phyloP scores from a whole-genome alignment of 2,797 vertebrate genomes.

The Malacoraja senta region DNA sequence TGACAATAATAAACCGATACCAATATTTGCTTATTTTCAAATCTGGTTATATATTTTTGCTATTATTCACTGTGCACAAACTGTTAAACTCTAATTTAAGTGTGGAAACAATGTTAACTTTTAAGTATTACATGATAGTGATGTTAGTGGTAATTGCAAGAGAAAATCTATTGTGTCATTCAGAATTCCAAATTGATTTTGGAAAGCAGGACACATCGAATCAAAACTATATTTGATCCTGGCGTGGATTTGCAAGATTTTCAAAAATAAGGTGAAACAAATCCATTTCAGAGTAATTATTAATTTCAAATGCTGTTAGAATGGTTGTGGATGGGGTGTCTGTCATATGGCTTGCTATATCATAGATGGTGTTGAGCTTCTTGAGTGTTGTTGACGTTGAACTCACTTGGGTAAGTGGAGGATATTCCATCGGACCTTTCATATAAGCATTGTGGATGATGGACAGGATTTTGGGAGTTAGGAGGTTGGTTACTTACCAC shows the following conservation, averaged over 20 bases:
- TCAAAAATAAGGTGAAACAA: not conserved
- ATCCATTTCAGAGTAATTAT: not conserved
- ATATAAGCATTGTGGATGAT: too few relatives aligned
- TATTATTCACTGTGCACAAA: not conserved
- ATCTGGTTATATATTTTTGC: not conserved
- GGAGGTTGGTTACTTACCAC: too few relatives aligned
- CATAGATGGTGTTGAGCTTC: too few relatives aligned
- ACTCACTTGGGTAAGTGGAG: too few relatives aligned
- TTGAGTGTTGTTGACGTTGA: too few relatives aligned
- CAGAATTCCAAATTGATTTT: not conserved
- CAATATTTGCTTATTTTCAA: not conserved
- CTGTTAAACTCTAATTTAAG: not conserved
- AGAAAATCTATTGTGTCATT: not conserved
- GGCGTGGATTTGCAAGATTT: not conserved
- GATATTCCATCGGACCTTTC: too few relatives aligned
- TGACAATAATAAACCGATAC: too few relatives aligned
- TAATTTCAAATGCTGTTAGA: not conserved
- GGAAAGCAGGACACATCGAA: not conserved
- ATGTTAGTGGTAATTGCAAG: not conserved
- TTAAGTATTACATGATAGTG: not conserved
- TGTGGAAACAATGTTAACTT: not conserved
- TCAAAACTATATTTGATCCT: not conserved
- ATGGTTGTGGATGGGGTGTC: not conserved
- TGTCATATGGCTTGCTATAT: too few relatives aligned
- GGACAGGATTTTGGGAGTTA: too few relatives aligned